Base-by-base conservation (phyloP, 2,797 vertebrate species). In the Myotis daubentonii region DNA sequence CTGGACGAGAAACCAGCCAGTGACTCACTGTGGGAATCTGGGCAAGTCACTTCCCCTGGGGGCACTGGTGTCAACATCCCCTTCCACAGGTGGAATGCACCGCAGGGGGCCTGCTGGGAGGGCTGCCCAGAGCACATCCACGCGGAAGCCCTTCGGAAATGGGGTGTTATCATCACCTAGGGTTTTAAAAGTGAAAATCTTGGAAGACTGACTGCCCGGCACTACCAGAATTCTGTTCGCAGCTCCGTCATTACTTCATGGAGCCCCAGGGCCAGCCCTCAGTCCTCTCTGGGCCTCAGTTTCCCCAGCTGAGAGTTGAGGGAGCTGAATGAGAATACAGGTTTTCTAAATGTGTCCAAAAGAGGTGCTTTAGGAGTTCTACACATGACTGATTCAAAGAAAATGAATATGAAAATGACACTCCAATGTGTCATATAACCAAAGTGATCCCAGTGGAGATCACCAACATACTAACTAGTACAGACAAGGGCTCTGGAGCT, bases 341-440 rank as follows among this genome's bases (percentile, higher is more conserved):
- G 10, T 71, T 95, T 93, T 71, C 88, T 93, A 80, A 80, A n/a
- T 36, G 88, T 38, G 36, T 79, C 36, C 10, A 16, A 80, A 84
- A 83, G 20, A 53, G 53, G 36, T 17, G 20, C 57, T 71, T 62
- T 36, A 90, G 16, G 44, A 93, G 22, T 79, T 78, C 12, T 83
- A 8, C 60, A 84, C 9, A 23, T 36, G 44, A 57, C 30, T 80
- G 22, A 55, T 70, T 49, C n/a, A 30, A 94, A 89, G 57, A 41
- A 41, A 41, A 41, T 41, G 38, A 38, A 38, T 38, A 38, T 38
- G 53, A 89, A 76, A 89, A 87, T 8, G 55, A 78, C 20, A 66
- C 22, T 68, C 23, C n/a, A 65, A 49, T 30, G 55, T 57, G 41
- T 47, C 55, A 36, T 23, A 17, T 65, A 51, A 33, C 70, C 57